Evolutionary conservation across 2,113 vertebrate genomes (phyloP).

Genomic region (Emydocephalus ijimae): DNA sequence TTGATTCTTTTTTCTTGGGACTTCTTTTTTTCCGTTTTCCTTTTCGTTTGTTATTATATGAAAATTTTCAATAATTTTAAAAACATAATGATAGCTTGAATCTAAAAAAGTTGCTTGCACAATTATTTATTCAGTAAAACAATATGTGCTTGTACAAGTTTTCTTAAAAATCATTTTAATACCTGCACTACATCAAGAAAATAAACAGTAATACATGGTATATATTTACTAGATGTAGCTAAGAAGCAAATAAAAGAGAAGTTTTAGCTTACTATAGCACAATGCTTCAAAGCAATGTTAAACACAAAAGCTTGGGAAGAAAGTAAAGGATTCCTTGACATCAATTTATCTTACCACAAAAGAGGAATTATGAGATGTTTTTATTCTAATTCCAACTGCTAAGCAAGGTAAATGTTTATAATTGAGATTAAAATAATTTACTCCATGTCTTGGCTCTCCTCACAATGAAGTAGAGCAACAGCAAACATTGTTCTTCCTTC

Average conservation of each 20-base stretch:
- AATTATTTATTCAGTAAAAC: background rate
- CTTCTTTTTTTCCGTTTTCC: background rate
- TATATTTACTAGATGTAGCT: background rate
- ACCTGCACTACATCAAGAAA: background rate
- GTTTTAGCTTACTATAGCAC: background rate
- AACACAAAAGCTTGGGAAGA: background rate
- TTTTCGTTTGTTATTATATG: background rate
- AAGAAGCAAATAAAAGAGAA: slow-evolving; percentile 2
- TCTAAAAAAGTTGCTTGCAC: background rate
- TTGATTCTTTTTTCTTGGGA: background rate
- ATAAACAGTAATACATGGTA: background rate
- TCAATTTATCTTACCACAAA: background rate
- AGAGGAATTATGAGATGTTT: slow-evolving; percentile 7
- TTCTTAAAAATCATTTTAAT: background rate
- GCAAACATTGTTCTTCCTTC: background rate
- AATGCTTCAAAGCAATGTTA: background rate
- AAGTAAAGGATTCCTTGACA: slow-evolving; percentile 27
- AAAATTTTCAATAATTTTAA: background rate
- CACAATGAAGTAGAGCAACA: background rate
- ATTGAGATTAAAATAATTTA: slow-evolving; percentile 38
- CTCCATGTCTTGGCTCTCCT: slow-evolving; percentile 13
- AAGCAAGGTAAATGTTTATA: slow-evolving; percentile 33
- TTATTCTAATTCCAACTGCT: slow-evolving; percentile 10
- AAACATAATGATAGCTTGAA: background rate
- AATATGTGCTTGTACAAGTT: background rate